Base-by-base conservation (phyloP, 1,140 invertebrate genomes). In the Aleiodes sp. region DNA sequence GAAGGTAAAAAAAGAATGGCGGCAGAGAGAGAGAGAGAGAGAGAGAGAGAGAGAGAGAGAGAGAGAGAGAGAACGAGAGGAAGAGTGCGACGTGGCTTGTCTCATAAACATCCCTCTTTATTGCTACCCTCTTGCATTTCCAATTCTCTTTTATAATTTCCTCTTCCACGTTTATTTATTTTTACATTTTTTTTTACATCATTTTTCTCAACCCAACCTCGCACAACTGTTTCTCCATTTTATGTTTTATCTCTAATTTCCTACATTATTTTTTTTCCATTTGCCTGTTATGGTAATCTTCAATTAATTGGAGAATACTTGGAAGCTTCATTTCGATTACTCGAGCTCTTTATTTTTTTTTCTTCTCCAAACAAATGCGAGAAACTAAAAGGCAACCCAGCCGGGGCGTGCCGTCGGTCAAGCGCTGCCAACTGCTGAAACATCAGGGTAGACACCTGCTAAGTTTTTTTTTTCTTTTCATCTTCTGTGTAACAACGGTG, bases 51-150 rank as follows among this genome's bases (percentile, higher is more conserved):
- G 75, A 71, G n/a, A n/a, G n/a, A n/a, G n/a, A n/a, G n/a, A 37
- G 33, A 43, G 35, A 7, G 28, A 6, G 35, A 61, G 35, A 9
- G 31, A 31, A 14, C 24, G 62, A 43, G 28, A 71, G 68, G 56
- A 46, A 68, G 68, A 64, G 64, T 73, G 75, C 69, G 72, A 71
- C 76, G 76, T 71, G 73, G 77, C 75, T 70, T 78, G 77, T 80
- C 82, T 78, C 82, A 73, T 83, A 83, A 81, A 83, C 77, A 78
- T 80, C 78, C 76, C 77, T 79, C 72, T 83, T 83, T 83, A 83
- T 80, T 76, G 75, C 76, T 74, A 74, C 73, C 75, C 77, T 70
- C 74, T 77, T 78, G 57, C 78, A 78, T 80, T 80, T 80, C 78
- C 77, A 82, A 78, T 79, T 75, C 79, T 76, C 67, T 78, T 77